Evolutionary conservation across 2,888 invertebrate genomes (phyloP), one percentile per base, ranked within the genome.

Genomic region (Nomada goodeniana): DNA sequence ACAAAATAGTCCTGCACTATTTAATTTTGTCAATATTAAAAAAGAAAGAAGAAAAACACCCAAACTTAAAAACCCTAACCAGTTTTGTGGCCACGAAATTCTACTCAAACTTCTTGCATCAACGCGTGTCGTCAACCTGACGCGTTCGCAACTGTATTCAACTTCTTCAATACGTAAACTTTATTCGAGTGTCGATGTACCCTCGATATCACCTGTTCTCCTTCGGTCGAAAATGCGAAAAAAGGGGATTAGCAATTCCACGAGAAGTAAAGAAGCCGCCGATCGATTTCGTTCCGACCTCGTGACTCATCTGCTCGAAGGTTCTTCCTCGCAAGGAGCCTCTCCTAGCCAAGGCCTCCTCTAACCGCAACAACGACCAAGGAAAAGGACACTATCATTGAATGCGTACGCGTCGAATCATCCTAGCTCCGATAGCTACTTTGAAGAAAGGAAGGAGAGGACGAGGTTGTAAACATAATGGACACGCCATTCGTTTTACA

Each of bases 241-340:
- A 47, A 50, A 15, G 20, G 36, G 10, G 15, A 47, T 26, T 20
- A 5, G 55, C 68, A 36, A 79, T 79, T 44, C 59, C 69, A 70
- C 69, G 52, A 20, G 26, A n/a, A 70, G 73, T 55, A 60, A 80
- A 52, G 71, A 71, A 57, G 47, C 57, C 26, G 53, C 44, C 81
- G 80, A 84, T 85, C 81, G 85, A 85, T 84, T 80, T 75, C 70
- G 82, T 82, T 64, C 71, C 82, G 64, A 61, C 59, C 63, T 53
- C 70, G 71, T 85, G 85, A 85, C 77, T 85, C 85, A 85, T 80
- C 74, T 72, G 63, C 61, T 65, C 68, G 80, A 80, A 85, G 82
- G 76, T 64, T 82, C 82, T 84, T 84, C 82, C 83, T 80, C 77
- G 79, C 75, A 67, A 72, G 77, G 64, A 76, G 50, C 63, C 75